Evolutionary conservation across 2,797 vertebrate species (phyloP).

Genomic region (Champsocephalus esox): DNA sequence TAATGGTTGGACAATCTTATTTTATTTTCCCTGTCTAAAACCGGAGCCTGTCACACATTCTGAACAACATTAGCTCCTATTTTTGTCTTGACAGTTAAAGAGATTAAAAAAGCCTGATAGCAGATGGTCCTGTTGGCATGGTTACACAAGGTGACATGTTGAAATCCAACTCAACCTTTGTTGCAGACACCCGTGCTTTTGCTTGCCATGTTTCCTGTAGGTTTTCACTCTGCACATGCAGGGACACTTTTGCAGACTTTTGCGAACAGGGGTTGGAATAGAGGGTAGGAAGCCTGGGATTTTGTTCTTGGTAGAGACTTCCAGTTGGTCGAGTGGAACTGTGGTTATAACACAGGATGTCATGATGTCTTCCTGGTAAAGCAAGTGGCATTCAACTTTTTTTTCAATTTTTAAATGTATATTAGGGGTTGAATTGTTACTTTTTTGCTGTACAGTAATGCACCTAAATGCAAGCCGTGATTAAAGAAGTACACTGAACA

Average conservation of each 20-base stretch:
- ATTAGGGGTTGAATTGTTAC: no score
- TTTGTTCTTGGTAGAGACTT: neutral
- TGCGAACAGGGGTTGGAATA: neutral
- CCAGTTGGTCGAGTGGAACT: neutral
- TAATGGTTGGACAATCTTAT: slow-evolving; percentile 20
- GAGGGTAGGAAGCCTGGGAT: neutral
- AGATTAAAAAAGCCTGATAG: slow-evolving; percentile 27
- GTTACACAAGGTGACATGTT: slow-evolving; percentile 3
- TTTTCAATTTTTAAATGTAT: no score
- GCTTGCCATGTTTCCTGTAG: neutral
- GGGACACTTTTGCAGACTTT: neutral
- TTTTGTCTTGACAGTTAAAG: neutral
- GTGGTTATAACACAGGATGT: no score
- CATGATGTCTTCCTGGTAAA: neutral
- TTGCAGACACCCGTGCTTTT: neutral
- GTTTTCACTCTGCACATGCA: neutral
- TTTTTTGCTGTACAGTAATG: no score
- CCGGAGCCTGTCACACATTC: slow-evolving; percentile 17
- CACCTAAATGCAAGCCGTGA: neutral
- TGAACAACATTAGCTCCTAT: neutral
- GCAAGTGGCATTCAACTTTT: no score
- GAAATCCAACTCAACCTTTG: neutral
- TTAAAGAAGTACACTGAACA: neutral
- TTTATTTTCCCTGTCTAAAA: slow-evolving; percentile 25
- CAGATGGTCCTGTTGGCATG: slow-evolving; percentile 29